Conservation (phyloP, 2,888 invertebrate genomes). For the Eupeodes luniger region DNA sequence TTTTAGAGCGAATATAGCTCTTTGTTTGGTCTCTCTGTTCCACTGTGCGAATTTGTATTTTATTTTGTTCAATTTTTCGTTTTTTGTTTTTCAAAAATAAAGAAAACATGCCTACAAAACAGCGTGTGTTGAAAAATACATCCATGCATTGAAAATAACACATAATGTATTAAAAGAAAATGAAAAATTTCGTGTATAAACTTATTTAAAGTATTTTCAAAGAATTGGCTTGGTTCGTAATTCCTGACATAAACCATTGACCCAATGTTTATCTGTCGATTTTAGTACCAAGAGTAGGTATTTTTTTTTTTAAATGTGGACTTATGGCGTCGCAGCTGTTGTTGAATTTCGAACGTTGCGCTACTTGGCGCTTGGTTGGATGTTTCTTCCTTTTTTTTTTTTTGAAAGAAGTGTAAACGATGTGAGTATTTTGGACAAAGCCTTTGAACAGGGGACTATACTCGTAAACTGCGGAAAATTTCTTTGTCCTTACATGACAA, state of each 20-base stretch:
- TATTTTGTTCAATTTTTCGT: slow-evolving; percentile 15
- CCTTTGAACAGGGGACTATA: not conserved
- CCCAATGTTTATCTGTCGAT: slow-evolving; percentile 49
- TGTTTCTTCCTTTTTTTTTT: no score
- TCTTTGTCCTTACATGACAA: slow-evolving; percentile 11
- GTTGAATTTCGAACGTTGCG: not conserved
- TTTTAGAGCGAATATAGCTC: slow-evolving; percentile 63
- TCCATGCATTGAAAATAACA: not conserved
- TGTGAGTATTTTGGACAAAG: slow-evolving; percentile 23
- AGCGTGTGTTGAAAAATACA: slow-evolving; percentile 24
- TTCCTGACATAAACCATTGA: slow-evolving; percentile 58
- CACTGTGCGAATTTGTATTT: slow-evolving; percentile 61
- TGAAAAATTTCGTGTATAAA: slow-evolving; percentile 24
- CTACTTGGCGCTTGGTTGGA: no score
- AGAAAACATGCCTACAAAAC: slow-evolving; percentile 56
- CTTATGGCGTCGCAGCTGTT: slow-evolving; percentile 18
- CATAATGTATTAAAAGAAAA: slow-evolving; percentile 9
- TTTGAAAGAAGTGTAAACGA: not conserved
- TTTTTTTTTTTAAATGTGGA: not conserved
- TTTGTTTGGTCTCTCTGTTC: slow-evolving; percentile 73
- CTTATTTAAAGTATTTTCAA: slow-evolving; percentile 15
- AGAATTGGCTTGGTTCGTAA: slow-evolving; percentile 5
- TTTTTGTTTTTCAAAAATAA: slow-evolving; percentile 26
- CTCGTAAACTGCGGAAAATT: slow-evolving; percentile 16
- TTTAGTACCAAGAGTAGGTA: slow-evolving; percentile 11